Percentiles rank a stretch among this genome's conserved stretches.
Conservation (phyloP, 2,113 vertebrate genomes). For the Sterna hirundo region DNA sequence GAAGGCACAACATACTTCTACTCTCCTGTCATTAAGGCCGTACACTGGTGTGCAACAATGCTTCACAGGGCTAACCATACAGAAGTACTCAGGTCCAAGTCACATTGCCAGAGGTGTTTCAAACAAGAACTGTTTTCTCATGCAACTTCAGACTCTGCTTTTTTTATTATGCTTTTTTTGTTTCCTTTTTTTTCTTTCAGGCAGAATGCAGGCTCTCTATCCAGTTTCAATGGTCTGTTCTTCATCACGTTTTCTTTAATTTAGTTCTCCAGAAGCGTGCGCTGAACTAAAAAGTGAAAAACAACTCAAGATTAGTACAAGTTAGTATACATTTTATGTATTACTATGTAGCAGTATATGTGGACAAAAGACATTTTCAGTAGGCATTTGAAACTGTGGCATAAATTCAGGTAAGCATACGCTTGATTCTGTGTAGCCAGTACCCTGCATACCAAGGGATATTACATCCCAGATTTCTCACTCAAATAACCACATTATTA, state of each 20-base stretch:
- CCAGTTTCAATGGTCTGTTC: slow-evolving; percentile 36
- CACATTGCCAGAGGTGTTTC: background rate
- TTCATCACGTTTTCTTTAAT: background rate
- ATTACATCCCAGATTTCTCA: background rate
- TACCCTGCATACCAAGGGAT: background rate
- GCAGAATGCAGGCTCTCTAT: slow-evolving; percentile 30
- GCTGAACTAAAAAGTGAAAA: slow-evolving; percentile 56
- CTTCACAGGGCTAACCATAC: slow-evolving; percentile 48
- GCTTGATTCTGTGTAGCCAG: background rate
- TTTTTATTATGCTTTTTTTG: background rate
- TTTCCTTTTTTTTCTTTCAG: background rate
- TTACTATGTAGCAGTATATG: background rate
- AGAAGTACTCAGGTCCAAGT: slow-evolving; percentile 15
- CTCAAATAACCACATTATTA: background rate
- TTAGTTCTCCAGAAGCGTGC: slow-evolving; percentile 63
- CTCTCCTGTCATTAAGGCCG: slow-evolving; percentile 42
- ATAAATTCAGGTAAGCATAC: background rate
- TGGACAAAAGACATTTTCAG: background rate
- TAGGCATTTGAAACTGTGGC: background rate
- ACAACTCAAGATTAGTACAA: background rate
- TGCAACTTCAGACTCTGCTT: background rate
- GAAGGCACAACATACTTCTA: slow-evolving; percentile 26
- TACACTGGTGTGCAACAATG: background rate
- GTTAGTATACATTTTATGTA: background rate
- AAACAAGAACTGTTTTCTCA: background rate